phyloP scores from a whole-genome alignment of 2,888 invertebrate genomes.

The Meganola albula region DNA sequence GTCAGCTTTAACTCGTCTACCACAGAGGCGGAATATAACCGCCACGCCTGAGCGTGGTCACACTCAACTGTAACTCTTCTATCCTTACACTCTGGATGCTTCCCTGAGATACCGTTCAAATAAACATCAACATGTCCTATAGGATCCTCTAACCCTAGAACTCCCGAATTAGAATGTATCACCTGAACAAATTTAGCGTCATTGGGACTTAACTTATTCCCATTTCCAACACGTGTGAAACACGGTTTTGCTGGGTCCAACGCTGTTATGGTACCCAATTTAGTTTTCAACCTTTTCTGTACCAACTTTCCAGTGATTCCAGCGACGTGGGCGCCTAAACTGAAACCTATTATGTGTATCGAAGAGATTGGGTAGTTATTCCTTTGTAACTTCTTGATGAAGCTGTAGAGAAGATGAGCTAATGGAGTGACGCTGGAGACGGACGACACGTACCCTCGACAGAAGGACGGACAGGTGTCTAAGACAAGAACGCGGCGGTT shows the following conservation, averaged over 20 bases:
- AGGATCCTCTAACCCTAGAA: slow-evolving; percentile 54
- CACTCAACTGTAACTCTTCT: slow-evolving; percentile 51
- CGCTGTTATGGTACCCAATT: slow-evolving; percentile 52
- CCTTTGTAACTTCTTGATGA: slow-evolving; percentile 39
- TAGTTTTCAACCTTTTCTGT: slow-evolving; percentile 34
- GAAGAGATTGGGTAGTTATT: slow-evolving; percentile 55
- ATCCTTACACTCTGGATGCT: slow-evolving; percentile 53
- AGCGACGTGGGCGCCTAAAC: slow-evolving; percentile 80
- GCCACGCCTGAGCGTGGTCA: slow-evolving; percentile 62
- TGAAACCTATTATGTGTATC: slow-evolving; percentile 79
- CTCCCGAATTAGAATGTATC: slow-evolving; percentile 57
- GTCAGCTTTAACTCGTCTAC: slow-evolving; percentile 31
- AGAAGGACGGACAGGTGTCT: slow-evolving; percentile 52
- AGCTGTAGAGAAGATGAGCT: slow-evolving; percentile 41
- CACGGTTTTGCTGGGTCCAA: slow-evolving; percentile 65
- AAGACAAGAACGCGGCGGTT: slow-evolving; percentile 45
- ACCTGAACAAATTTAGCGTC: slow-evolving; percentile 63
- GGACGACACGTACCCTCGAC: slow-evolving; percentile 54
- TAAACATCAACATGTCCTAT: slow-evolving; percentile 61
- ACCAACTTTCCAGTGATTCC: slow-evolving; percentile 62
- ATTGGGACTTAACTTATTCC: slow-evolving; percentile 38
- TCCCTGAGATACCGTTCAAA: slow-evolving; percentile 53
- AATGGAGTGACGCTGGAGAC: slow-evolving; percentile 51
- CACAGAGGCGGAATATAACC: slow-evolving; percentile 47
- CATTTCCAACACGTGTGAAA: slow-evolving; percentile 40